These are phyloP conservation scores for Cyclura pinguis DNA, from an alignment of 2,797 vertebrate genomes.

Conservation along the genomic window DNA sequence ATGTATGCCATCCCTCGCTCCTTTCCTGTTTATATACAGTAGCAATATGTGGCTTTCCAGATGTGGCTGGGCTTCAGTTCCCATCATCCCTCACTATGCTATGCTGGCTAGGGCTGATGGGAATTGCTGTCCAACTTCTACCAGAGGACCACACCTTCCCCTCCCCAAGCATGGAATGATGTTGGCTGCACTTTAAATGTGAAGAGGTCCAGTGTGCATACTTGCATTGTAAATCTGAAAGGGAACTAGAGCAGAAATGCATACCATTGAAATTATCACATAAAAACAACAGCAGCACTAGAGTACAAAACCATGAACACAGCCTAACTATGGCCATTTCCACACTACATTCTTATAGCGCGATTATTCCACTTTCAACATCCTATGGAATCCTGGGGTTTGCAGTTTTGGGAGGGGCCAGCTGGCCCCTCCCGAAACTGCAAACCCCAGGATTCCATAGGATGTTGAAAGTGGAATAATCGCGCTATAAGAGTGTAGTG, in stretches of 20 bases:
- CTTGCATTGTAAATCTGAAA: not conserved
- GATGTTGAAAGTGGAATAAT: no score
- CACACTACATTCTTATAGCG: no score
- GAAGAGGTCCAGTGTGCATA: not conserved
- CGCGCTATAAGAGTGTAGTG: no score
- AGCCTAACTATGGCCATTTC: not conserved
- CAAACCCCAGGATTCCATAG: no score
- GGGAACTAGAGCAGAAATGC: not conserved
- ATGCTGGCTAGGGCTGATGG: not conserved
- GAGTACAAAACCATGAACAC: not conserved
- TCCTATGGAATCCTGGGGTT: no score
- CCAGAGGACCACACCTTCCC: not conserved
- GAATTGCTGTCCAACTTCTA: not conserved
- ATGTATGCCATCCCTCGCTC: not conserved
- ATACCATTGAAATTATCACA: not conserved
- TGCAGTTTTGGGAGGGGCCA: no score
- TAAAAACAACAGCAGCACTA: not conserved
- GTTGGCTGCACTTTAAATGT: not conserved
- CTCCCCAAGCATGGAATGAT: no score
- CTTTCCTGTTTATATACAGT: not conserved
- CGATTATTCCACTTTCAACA: no score
- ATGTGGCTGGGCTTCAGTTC: not conserved
- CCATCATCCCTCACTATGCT: not conserved
- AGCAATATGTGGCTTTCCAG: not conserved
- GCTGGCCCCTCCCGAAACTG: no score